Percentiles rank a stretch among this genome's conserved stretches.
phyloP scores from a whole-genome alignment of 2,113 vertebrate genomes.

The Glaucidium brasilianum region DNA sequence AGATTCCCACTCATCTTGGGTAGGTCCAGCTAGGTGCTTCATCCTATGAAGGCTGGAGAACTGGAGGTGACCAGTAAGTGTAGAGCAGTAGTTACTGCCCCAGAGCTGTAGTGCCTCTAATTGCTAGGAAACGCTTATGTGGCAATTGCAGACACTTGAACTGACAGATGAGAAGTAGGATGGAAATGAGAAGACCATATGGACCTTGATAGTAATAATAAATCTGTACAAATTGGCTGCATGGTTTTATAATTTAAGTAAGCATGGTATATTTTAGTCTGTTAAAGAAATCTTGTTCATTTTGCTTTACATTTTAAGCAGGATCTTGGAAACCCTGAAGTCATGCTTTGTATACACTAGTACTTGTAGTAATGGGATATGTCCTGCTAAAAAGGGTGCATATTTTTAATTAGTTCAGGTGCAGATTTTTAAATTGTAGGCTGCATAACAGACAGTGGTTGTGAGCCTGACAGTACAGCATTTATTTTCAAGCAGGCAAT shows the following conservation, averaged over 20 bases:
- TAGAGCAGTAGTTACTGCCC: neutral
- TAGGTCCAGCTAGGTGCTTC: neutral
- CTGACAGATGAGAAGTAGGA: neutral
- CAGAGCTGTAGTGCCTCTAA: neutral
- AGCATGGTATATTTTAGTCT: neutral
- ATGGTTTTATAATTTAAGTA: neutral
- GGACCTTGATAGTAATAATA: neutral
- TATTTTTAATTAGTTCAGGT: neutral
- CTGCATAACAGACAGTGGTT: neutral
- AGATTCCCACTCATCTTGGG: neutral
- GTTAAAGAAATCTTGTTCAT: neutral
- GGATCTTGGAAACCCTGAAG: neutral
- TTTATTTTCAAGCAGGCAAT: neutral
- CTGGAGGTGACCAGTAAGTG: neutral
- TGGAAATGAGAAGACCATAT: neutral
- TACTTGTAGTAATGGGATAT: neutral
- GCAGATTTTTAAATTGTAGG: neutral
- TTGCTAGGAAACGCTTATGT: neutral
- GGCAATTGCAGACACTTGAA: neutral
- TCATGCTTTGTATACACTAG: neutral
- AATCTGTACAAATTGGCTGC: neutral
- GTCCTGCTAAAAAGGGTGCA: neutral
- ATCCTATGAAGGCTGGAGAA: neutral
- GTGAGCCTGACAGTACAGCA: neutral
- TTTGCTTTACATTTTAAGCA: neutral